These are phyloP conservation scores for Illadopsis cleaveri DNA, from an alignment of 2,113 vertebrate genomes.

Conservation along the genomic window DNA sequence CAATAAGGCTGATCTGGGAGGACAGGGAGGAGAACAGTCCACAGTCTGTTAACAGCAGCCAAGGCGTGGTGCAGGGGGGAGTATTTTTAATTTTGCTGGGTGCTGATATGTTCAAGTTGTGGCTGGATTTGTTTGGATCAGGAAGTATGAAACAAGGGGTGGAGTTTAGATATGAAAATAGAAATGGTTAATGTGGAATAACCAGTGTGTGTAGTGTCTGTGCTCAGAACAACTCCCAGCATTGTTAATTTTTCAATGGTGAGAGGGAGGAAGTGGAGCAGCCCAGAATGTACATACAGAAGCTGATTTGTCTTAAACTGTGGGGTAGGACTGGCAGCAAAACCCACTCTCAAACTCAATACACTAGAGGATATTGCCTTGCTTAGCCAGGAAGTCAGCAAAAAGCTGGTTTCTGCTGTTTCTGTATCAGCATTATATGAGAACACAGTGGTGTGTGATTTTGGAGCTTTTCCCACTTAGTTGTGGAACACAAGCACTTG, in stretches of 20 bases:
- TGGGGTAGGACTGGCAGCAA: rapidly evolving
- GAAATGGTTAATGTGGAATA: not conserved
- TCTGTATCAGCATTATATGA: not conserved
- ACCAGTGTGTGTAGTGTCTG: not conserved
- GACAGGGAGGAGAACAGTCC: not conserved
- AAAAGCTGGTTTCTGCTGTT: not conserved
- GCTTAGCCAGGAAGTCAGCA: not conserved
- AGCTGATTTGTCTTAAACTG: not conserved
- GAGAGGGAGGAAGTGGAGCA: slow-evolving; percentile 2
- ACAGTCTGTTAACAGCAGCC: not conserved
- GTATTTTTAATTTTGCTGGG: not conserved
- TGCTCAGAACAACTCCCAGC: not conserved
- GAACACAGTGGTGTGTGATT: not conserved
- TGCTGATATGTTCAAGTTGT: not conserved
- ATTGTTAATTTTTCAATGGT: not conserved
- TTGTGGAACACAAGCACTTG: not conserved
- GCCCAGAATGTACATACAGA: not conserved
- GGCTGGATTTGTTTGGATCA: not conserved
- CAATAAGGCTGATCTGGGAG: not conserved
- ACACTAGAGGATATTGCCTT: not conserved
- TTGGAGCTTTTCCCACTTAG: not conserved
- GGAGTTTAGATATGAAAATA: not conserved
- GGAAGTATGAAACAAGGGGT: not conserved
- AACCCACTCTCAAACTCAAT: not conserved
- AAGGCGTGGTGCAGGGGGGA: rapidly evolving